phyloP scores from a whole-genome alignment of 2,113 vertebrate species.

The Alligator mississippiensis region DNA sequence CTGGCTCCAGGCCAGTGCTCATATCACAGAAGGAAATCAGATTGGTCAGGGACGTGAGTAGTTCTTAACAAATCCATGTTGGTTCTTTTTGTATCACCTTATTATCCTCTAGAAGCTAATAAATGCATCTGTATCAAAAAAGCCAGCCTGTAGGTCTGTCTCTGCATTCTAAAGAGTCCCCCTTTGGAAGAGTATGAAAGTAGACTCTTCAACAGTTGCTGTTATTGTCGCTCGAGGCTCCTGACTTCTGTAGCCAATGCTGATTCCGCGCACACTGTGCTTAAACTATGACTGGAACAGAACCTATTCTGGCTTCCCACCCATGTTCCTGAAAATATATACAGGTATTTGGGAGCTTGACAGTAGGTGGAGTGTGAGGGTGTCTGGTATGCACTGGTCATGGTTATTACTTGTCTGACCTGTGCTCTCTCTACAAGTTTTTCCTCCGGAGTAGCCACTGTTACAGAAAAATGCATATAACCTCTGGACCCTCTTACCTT shows the following conservation, averaged over 20 bases:
- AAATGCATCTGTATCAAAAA: no score
- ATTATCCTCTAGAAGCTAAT: no score
- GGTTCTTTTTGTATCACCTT: not conserved
- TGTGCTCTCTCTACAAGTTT: not conserved
- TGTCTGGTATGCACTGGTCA: not conserved
- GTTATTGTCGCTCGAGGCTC: no score
- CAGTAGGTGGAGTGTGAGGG: not conserved
- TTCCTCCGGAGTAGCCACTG: not conserved
- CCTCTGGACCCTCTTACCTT: rapidly evolving
- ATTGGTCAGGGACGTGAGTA: no score
- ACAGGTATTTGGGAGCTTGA: not conserved
- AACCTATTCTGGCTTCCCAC: rapidly evolving
- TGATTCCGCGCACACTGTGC: rapidly evolving
- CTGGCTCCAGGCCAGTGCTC: no score
- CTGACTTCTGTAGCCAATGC: not conserved
- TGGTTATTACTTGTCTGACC: not conserved
- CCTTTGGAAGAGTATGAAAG: not conserved
- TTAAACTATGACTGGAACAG: not conserved
- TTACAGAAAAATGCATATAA: not conserved
- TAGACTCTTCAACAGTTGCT: not conserved
- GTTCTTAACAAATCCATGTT: not conserved
- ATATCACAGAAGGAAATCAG: no score
- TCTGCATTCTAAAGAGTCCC: not conserved
- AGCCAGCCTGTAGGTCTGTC: not conserved
- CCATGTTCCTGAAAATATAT: rapidly evolving